Evolutionary conservation across 1,140 invertebrate species (phyloP), one percentile per base, ranked within the genome.

Genomic region (Lysiphlebus fabarum): DNA sequence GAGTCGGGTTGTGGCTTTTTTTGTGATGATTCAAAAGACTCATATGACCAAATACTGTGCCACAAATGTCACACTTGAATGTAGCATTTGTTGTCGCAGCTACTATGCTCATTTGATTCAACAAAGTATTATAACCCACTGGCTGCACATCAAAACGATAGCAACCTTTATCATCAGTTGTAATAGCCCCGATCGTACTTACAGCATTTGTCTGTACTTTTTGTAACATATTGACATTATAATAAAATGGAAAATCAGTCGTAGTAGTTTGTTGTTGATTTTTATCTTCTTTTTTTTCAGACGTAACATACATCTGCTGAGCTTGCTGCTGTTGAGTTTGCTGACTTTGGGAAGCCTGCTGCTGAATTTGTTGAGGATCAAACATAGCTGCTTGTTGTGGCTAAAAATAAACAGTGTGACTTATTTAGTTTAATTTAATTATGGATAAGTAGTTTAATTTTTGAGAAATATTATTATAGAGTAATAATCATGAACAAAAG

Each of bases 21-120:
- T 92, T 92, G 70, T 92, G 90, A 67, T 90, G 87, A 75, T 90
- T 91, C 1, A 92, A 74, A 45, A 91, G 70, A 33, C 87, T 85
- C 58, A 91, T 79, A 70, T 92, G 90, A 2, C 86, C 86, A 72
- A 92, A 92, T 77, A 90, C 89, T 38, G 91, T 74, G 34, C 90
- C 90, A 70, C 90, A 92, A 5, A 91, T 86, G 75, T 92, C 90
- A 75, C 90, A 92, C 76, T 92, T 92, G 71, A 90, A 91, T 59
- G 88, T 90, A 11, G 90, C 89, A 67, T 89, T 88, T 14, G 86
- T 87, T 66, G 90, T 89, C 48, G 89, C 79, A 9, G 81, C 79
- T 1, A 81, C 76, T 37, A 83, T 73, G 38, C 80, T 82, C 81
- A 84, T 82, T 62, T 83, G 82, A 65, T 83, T 83, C 36, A 83